Percentiles rank a stretch among this genome's conserved stretches.
These are phyloP conservation scores for Ondatra zibethicus DNA, from an alignment of 2,113 vertebrate genomes.

Conservation along the genomic window DNA sequence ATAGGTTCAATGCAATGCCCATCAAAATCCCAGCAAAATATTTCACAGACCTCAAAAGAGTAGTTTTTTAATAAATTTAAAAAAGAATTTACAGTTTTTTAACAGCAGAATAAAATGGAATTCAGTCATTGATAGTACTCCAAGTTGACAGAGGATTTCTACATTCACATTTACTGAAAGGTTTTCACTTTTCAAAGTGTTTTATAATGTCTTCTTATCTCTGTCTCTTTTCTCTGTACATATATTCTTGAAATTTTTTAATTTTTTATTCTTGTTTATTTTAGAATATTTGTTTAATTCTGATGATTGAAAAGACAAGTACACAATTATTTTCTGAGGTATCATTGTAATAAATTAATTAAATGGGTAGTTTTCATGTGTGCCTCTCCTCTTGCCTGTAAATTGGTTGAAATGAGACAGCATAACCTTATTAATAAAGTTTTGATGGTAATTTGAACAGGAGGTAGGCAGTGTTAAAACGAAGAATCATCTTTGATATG, in stretches of 20 bases:
- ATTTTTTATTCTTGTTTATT: neutral
- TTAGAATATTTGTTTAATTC: neutral
- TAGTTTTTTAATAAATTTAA: too few relatives aligned
- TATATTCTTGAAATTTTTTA: neutral
- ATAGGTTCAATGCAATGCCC: too few relatives aligned
- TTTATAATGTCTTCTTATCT: neutral
- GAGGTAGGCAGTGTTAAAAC: conserved; percentile 57
- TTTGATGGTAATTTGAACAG: conserved; percentile 66
- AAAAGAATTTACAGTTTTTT: neutral
- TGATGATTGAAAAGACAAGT: neutral
- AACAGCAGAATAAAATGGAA: neutral
- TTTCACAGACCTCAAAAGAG: too few relatives aligned
- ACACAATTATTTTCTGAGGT: conserved; percentile 47
- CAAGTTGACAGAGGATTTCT: neutral
- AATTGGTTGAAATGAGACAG: conserved; percentile 51
- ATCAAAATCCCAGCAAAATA: too few relatives aligned
- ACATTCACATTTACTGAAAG: neutral
- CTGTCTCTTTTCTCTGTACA: neutral
- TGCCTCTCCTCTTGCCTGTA: conserved; percentile 17
- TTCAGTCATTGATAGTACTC: neutral
- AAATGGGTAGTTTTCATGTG: conserved; percentile 41
- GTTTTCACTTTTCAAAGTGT: conserved; percentile 24
- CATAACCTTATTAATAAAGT: conserved; percentile 74
- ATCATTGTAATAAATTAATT: neutral
- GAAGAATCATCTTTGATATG: conserved; percentile 73